Evolutionary conservation across 2,113 vertebrate species (phyloP).

Genomic region (Menidia beryllina): DNA sequence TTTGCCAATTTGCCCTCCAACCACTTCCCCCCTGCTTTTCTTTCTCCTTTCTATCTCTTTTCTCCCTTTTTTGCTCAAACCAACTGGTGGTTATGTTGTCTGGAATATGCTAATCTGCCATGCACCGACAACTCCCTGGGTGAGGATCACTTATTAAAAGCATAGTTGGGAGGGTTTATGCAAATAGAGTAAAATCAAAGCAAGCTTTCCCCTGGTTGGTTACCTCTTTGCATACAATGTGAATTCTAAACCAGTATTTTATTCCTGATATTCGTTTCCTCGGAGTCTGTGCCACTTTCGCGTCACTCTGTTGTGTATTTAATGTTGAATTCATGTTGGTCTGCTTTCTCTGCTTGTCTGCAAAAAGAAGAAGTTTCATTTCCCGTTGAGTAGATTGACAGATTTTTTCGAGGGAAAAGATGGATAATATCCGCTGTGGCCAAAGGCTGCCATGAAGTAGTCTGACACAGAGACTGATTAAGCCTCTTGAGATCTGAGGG

Average conservation of each 20-base stretch:
- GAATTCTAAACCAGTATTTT: slow-evolving; percentile 64
- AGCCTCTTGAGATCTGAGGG: slow-evolving; percentile 81
- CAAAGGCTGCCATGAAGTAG: slow-evolving; percentile 78
- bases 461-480: slow-evolving; percentile 84
- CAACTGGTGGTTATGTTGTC: slow-evolving; percentile 75
- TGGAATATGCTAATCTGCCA: slow-evolving; percentile 79
- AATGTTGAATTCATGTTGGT: slow-evolving; percentile 54
- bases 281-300: slow-evolving; percentile 33
- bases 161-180: slow-evolving; percentile 83
- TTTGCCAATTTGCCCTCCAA: slow-evolving; percentile 53
- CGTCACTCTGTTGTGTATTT: slow-evolving; percentile 47
- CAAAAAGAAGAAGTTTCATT: slow-evolving; percentile 75
- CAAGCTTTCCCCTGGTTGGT: slow-evolving; percentile 72
- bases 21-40: slow-evolving; percentile 26
- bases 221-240: slow-evolving; percentile 71
- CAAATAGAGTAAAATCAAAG: slow-evolving; percentile 80
- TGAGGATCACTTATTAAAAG: slow-evolving; percentile 83
- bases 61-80: slow-evolving; percentile 30
- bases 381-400: slow-evolving; percentile 79
- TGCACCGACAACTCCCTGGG: slow-evolving; percentile 79
- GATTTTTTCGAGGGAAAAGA: slow-evolving; percentile 78
- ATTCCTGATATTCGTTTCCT: slow-evolving; percentile 56
- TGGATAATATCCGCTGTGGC: slow-evolving; percentile 81
- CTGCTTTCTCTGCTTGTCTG: slow-evolving; percentile 52
- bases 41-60: slow-evolving; percentile 9